Evolutionary conservation across 2,888 invertebrate genomes (phyloP), one percentile per base, ranked within the genome.

Genomic region (Neoaliturus tenellus): DNA sequence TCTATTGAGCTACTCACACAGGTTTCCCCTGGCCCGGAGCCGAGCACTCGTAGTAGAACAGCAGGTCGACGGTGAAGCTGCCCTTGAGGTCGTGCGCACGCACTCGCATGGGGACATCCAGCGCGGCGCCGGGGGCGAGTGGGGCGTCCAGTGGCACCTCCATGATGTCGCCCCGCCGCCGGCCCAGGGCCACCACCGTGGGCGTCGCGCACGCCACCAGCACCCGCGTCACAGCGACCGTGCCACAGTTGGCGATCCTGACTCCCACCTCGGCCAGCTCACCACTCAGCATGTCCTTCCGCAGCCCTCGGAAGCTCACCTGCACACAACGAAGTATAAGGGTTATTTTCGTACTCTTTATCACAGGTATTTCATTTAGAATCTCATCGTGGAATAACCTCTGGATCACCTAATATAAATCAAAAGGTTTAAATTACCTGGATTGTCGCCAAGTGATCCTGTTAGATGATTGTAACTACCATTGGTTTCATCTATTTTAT

Each of bases 11-110:
- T n/a, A 81, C 78, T 83, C 83, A 84, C 85, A 83, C 71, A 81
- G 85, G 84, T 62, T 84, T 85, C 23, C 44, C 55, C 33, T 75
- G 84, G 83, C 91, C 89, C 86, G 90, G 8, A 89, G 90, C 88
- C 33, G 90, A 88, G 89, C 93, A 93, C 88, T 95, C 94, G 89
- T 96, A 96, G 89, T 96, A 96, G 89, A 96, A 94, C 73, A 96
- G 91, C 87, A 96, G 90, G 89, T 96, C 93, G 62, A 96, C 90
- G 4, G 92, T 90, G 87, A 94, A 93, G 31, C 91, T 91, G 0
- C 95, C 95, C 80, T 93, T 93, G 62, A 91, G 90, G 86, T 93
- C 93, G 0, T 95, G 95, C 0, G 95, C 95, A 88, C 94, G 93
- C 28, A 96, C 90, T 94, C 95, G 96, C 88, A 95, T 91, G 25